Base-by-base conservation (phyloP, 2,888 invertebrate genomes). In the Digitonthophagus gazella region DNA sequence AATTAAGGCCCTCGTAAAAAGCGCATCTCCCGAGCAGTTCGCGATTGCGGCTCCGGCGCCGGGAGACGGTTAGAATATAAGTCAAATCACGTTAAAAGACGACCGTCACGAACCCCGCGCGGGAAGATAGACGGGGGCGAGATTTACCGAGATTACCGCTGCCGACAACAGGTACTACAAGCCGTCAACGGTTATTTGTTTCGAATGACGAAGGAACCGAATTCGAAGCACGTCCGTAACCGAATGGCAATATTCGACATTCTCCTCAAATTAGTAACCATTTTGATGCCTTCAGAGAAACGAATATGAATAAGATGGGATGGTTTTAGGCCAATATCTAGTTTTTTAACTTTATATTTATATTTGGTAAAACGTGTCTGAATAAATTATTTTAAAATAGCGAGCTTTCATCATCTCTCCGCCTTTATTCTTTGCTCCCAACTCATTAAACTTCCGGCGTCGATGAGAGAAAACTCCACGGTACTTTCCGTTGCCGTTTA, bases 1-100 rank as follows among this genome's bases (percentile, higher is more conserved):
- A 83, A 83, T 83, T 83, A 83, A 82, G 81, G 80, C 78, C 65
- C 68, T 61, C 66, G 67, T 70, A 67, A 67, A 69, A 58, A 58
- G 68, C 58, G 68, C 58, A 58, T 58, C 44, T 64, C 55, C 14
- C 20, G 57, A 61, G 67, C 54, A 28, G 61, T 44, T 18, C 44
- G 58, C 28, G 67, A 67, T 22, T 44, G 16, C 58, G 18, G 61
- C 58, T 67, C 15, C 58, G 28, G 28, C 44, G n/a, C n/a, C 19
- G 67, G 64, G 63, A 70, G 28, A 61, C 57, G 55, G 64, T 16
- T 56, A 55, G 65, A 64, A 69, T 61, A 67, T 67, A 58, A 67
- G 20, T 67, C 58, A 58, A 67, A 44, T 58, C 15, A 58, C 44
- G 54, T 20, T 16, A 58, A 67, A 67, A 61, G 28, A 44, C 28